Evolutionary conservation across 2,888 invertebrate species (phyloP), one percentile per base, ranked within the genome.

Genomic region (Acheta domesticus): DNA sequence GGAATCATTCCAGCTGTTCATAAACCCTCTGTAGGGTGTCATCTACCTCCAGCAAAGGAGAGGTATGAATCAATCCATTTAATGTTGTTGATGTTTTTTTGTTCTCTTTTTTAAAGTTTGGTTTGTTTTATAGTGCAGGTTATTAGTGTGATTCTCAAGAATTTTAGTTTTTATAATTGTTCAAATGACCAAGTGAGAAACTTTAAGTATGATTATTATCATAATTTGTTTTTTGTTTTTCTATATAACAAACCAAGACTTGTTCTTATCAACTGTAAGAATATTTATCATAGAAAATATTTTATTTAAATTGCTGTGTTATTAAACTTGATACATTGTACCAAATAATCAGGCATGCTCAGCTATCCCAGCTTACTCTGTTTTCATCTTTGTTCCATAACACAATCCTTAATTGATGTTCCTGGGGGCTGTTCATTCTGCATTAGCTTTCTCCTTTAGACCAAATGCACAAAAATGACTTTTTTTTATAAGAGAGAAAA

Each of bases 21-120:
- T 21, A 14, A 49, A 48, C 48, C 78, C 49, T 75, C 49, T 11
- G 76, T 48, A 23, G 74, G 21, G 16, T 14, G 49, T 12, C 75
- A 23, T 12, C 74, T 80, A 20, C 80, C 81, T 48, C 78, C 80
- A 73, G 77, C 78, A 12, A 81, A 80, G 50, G 81, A 81, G 49
- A 81, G 81, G 81, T 81, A 36, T 36, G 77, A 78, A 80, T 79
- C 48, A 48, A 76, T 62, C 62, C 74, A 23, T 74, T 74, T 21
- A 74, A 21, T 74, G 11, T 74, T n/a, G 2, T 21, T 75, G 20
- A n/a, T n/a, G 14, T 75, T 75, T 74, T 12, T 11, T 74, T 36
- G 5, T 11, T 1, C 11, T 36, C 11, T 20, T 74, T 75, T 75
- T n/a, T 21, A 75, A 36, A 36, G 48, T 75, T 36, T 75, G 75